Base-by-base conservation (phyloP, 2,113 vertebrate genomes). In the Polyodon spathula region DNA sequence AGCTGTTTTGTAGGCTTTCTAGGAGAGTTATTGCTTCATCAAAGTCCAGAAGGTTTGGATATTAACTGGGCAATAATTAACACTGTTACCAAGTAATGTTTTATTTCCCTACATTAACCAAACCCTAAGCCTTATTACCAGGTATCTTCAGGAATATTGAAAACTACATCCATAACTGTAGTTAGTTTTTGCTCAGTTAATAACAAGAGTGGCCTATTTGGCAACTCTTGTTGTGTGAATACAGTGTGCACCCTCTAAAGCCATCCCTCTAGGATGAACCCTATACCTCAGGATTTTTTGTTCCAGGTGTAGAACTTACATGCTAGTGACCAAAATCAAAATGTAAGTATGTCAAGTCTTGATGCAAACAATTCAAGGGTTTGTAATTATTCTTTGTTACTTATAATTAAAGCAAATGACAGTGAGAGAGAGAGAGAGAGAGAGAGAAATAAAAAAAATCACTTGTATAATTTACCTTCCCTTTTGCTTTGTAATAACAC, bases 401-500 rank as follows among this genome's bases (percentile, higher is more conserved):
- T 68, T 78, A 69, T 73, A 72, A 65, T 76, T 46, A 73, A 73
- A 69, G 40, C 59, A 62, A 60, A 61, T 63, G 57, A 65, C 1
- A 4, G 37, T 37, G 17, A 39, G 37, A 16, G 44, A 41, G 50
- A 60, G 54, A 63, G 54, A 41, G 40, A 66, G 59, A 48, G 52
- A 8, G 60, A 59, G 44, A 50, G 70, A 77, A 54, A 78, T 76
- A 66, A 39, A 58, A 51, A 42, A 66, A 53, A 61, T 48, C 76
- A 80, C 72, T 77, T 72, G 75, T 77, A 71, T 66, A 74, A 73
- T 83, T 84, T 82, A 76, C 77, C 73, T 85, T 83, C 71, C 77
- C 77, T 78, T 77, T 84, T 73, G 69, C 79, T 86, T 78, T 71
- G 79, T 86, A 79, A 80, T 66, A 78, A 72, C 82, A 86, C 82